Evolutionary conservation across 2,113 vertebrate genomes (phyloP).

Genomic region (Heliornis fulica): DNA sequence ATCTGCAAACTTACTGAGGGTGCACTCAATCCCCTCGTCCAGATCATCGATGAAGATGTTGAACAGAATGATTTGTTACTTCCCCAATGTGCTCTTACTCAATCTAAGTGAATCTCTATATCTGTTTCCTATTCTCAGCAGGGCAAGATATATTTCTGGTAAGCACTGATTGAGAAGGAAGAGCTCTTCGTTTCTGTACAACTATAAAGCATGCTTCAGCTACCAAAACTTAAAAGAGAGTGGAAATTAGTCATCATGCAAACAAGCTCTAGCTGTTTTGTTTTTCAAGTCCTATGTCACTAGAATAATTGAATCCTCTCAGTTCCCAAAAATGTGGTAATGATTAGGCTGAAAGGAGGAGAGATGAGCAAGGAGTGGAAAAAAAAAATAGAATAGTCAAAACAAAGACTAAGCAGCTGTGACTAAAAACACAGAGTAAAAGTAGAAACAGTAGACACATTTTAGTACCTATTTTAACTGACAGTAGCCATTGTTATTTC

Average conservation of each 20-base stretch:
- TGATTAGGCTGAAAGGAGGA: not conserved
- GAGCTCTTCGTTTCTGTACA: not conserved
- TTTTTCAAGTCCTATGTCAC: not conserved
- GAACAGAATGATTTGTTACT: too few relatives aligned
- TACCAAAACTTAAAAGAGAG: not conserved
- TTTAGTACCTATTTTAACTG: not conserved
- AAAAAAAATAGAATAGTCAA: not conserved
- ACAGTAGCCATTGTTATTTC: not conserved
- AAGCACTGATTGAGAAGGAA: not conserved
- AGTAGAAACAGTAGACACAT: not conserved
- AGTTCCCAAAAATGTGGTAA: not conserved
- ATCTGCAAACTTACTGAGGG: too few relatives aligned
- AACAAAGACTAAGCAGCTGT: not conserved
- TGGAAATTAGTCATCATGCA: conserved; percentile 30
- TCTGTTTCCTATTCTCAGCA: not conserved
- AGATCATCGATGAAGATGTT: too few relatives aligned
- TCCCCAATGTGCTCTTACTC: not conserved
- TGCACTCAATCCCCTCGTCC: too few relatives aligned
- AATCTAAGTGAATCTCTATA: not conserved
- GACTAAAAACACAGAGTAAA: not conserved
- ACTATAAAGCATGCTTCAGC: not conserved
- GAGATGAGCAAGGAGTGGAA: not conserved
- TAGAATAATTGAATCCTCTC: not conserved
- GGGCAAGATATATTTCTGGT: not conserved
- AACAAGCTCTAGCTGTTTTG: not conserved